phyloP scores from a whole-genome alignment of 2,113 vertebrate species.

The Mohoua ochrocephala region DNA sequence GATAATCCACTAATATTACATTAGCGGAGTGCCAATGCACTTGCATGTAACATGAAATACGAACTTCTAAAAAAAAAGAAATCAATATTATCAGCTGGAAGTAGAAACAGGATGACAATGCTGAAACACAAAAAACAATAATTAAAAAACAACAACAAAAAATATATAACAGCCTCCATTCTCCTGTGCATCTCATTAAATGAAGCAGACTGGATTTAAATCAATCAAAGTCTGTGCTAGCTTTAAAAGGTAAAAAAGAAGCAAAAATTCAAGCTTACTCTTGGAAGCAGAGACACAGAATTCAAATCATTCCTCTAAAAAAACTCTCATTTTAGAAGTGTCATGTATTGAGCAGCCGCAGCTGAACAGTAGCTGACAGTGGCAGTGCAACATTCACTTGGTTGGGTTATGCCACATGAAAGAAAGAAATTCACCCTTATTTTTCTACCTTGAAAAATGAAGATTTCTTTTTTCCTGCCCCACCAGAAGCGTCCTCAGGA shows the following conservation, averaged over 20 bases:
- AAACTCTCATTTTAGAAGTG: background rate
- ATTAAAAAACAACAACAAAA: background rate
- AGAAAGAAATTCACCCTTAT: background rate
- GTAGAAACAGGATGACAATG: slow-evolving; percentile 38
- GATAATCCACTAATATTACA: slow-evolving; percentile 1
- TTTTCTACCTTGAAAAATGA: background rate
- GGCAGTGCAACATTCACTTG: background rate
- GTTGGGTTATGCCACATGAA: background rate
- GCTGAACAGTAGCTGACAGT: background rate
- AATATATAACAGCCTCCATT: background rate
- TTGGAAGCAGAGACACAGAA: background rate
- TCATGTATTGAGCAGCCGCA: background rate
- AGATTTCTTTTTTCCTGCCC: background rate
- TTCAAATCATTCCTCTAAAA: background rate
- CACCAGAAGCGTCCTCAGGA: background rate
- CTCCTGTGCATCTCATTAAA: background rate
- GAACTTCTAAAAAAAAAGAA: background rate
- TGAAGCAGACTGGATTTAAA: background rate
- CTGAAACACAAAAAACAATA: slow-evolving; percentile 33
- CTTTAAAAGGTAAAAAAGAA: background rate
- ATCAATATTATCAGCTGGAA: slow-evolving; percentile 52
- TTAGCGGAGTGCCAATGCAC: background rate
- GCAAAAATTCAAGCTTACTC: background rate
- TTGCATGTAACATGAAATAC: slow-evolving; percentile 18
- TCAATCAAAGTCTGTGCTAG: background rate